Percentiles rank a stretch among this genome's conserved stretches.
phyloP scores from a whole-genome alignment of 2,888 invertebrate genomes.

The Carcina quercana region DNA sequence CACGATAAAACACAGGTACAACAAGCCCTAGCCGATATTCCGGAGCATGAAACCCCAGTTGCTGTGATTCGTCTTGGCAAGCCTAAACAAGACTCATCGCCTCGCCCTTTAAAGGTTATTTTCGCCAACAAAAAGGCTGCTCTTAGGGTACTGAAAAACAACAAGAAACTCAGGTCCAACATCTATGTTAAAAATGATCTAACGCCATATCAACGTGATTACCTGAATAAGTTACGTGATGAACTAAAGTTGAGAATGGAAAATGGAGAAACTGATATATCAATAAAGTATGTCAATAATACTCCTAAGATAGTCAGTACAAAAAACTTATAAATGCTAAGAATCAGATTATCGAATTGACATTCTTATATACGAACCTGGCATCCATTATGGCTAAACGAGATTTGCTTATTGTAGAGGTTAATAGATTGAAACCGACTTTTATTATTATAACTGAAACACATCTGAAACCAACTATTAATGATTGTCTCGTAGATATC shows the following conservation, averaged over 20 bases:
- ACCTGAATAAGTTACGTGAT: conserved; percentile 3
- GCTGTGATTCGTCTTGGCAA: conserved; percentile 8
- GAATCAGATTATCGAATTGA: conserved; percentile 1
- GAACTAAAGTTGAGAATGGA: conserved; percentile 4
- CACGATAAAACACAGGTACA: conserved; percentile 6
- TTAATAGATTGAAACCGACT: conserved; percentile 9
- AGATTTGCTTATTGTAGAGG: conserved; percentile 7
- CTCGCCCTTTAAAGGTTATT: conserved; percentile 2
- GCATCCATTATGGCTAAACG: conserved; percentile 12
- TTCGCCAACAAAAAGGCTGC: conserved; percentile 3
- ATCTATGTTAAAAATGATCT: conserved; percentile 6
- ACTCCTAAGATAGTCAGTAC: conserved; percentile 3
- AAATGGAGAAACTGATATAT: conserved; percentile 4
- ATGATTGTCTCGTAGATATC: conserved; percentile 4
- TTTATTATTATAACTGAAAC: conserved; percentile 10
- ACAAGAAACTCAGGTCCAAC: conserved; percentile 1
- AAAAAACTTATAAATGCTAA: conserved; percentile 1
- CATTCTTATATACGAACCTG: conserved; percentile 10
- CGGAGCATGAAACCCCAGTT: conserved; percentile 1
- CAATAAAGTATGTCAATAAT: conserved; percentile 6
- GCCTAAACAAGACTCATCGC: conserved; percentile 2
- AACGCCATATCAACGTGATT: conserved; percentile 7
- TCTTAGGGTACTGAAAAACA: conserved; percentile 2
- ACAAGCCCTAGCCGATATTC: conserved; percentile 3
- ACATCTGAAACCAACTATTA: conserved; percentile 4